phyloP scores from a whole-genome alignment of 1,140 invertebrate genomes.

The Aradophagus sp. region DNA sequence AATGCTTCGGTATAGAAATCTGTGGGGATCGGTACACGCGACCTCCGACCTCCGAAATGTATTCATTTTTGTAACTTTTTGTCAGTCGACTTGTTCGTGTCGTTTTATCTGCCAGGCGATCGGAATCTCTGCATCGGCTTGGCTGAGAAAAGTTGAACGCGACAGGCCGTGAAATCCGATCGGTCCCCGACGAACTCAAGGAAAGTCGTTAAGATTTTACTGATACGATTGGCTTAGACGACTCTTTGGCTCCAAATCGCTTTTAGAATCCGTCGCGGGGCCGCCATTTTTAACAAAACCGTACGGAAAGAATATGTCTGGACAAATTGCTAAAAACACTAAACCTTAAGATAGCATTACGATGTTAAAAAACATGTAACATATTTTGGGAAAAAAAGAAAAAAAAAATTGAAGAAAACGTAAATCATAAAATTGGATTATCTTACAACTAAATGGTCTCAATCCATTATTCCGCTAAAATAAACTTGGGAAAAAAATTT shows the following conservation, averaged over 20 bases:
- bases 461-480: too few relatives aligned
- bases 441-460: too few relatives aligned
- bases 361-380: too few relatives aligned
- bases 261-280: conserved; percentile 14
- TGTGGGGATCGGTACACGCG: too few relatives aligned
- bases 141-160: conserved; percentile 43
- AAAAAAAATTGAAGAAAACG: background rate
- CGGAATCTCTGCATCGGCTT: conserved; percentile 38
- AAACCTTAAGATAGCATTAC: too few relatives aligned
- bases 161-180: conserved; percentile 54
- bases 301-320: too few relatives aligned
- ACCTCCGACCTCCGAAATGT: conserved; percentile 17
- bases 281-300: conserved; percentile 41
- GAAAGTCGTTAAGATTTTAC: conserved; percentile 56
- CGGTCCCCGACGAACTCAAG: conserved; percentile 35
- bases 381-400: too few relatives aligned
- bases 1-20: too few relatives aligned
- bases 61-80: conserved; percentile 11
- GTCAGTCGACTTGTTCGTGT: conserved; percentile 7
- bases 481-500: too few relatives aligned
- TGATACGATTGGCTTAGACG: conserved; percentile 25
- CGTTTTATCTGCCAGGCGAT: conserved; percentile 23
- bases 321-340: too few relatives aligned
- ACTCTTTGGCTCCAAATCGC: background rate
- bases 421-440: conserved; percentile 1